These are phyloP conservation scores for Eubasilissa splendida DNA, from an alignment of 2,888 invertebrate genomes.

Conservation along the genomic window DNA sequence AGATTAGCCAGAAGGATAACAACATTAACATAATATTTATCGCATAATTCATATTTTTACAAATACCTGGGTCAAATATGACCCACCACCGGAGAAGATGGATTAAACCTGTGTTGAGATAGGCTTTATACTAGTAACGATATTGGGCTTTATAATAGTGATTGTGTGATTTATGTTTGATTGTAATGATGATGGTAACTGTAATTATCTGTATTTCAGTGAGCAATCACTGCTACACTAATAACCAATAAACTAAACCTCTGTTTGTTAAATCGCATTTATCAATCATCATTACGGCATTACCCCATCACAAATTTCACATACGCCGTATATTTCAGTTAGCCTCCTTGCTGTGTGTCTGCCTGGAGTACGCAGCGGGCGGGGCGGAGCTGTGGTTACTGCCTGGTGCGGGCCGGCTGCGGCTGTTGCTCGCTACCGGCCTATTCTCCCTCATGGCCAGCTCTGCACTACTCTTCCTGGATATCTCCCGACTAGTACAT, in stretches of 20 bases:
- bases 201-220: too few relatives aligned
- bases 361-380: conserved; percentile 57
- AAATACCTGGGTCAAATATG: too few relatives aligned
- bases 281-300: background rate
- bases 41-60: too few relatives aligned
- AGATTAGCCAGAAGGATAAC: too few relatives aligned
- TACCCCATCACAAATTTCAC: background rate
- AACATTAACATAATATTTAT: too few relatives aligned
- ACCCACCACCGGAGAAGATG: too few relatives aligned
- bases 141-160: background rate
- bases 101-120: too few relatives aligned
- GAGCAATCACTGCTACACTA: background rate
- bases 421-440: conserved; percentile 67
- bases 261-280: too few relatives aligned
- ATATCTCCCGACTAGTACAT: conserved; percentile 65
- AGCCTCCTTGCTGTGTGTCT: conserved; percentile 54
- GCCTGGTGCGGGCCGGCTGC: conserved; percentile 63
- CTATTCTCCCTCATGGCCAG: conserved; percentile 67
- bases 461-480: conserved; percentile 61
- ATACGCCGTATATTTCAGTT: conserved; percentile 25
- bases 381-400: conserved; percentile 56
- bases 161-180: too few relatives aligned
- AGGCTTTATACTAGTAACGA: background rate
- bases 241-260: conserved; percentile 1
- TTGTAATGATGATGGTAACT: too few relatives aligned